Percentiles rank a stretch among this genome's conserved stretches.
Evolutionary conservation across 2,113 vertebrate species (phyloP).

Genomic region (Bettongia penicillata): DNA sequence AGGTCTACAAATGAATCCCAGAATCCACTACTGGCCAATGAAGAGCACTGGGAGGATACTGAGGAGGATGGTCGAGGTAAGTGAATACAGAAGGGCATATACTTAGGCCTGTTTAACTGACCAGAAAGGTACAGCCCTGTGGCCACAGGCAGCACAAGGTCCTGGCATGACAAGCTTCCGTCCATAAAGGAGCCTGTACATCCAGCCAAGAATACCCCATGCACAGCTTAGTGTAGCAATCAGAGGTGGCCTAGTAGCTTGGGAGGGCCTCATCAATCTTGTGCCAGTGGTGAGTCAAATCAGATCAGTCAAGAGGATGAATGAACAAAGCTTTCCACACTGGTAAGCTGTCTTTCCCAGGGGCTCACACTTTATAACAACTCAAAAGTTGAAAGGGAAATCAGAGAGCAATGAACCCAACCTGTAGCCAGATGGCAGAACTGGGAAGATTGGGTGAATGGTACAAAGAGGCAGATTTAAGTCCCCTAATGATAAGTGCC

Average conservation of each 20-base stretch:
- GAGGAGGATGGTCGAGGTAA: constrained; percentile 92
- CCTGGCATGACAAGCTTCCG: background rate
- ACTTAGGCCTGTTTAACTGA: background rate
- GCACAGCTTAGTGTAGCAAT: constrained; percentile 37
- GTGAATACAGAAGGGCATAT: constrained; percentile 53
- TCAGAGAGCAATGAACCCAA: background rate
- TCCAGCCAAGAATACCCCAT: constrained; percentile 3
- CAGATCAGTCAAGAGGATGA: constrained; percentile 43
- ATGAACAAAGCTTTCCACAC: constrained; percentile 6
- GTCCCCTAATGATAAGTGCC: background rate
- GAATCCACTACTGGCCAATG: constrained; percentile 92
- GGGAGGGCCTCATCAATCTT: constrained; percentile 4
- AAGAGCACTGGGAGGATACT: constrained; percentile 93
- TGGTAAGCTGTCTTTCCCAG: constrained; percentile 9
- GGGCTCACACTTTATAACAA: background rate
- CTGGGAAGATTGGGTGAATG: background rate
- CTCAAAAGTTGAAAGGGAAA: background rate
- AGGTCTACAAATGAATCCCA: constrained; percentile 89
- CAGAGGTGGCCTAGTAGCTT: constrained; percentile 9
- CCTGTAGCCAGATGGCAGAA: background rate
- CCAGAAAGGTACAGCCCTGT: background rate
- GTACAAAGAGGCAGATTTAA: background rate
- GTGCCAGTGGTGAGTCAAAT: constrained; percentile 8
- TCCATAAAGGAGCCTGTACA: background rate
- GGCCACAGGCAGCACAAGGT: background rate